phyloP scores from a whole-genome alignment of 2,888 invertebrate species.

The Corbicula japonica region DNA sequence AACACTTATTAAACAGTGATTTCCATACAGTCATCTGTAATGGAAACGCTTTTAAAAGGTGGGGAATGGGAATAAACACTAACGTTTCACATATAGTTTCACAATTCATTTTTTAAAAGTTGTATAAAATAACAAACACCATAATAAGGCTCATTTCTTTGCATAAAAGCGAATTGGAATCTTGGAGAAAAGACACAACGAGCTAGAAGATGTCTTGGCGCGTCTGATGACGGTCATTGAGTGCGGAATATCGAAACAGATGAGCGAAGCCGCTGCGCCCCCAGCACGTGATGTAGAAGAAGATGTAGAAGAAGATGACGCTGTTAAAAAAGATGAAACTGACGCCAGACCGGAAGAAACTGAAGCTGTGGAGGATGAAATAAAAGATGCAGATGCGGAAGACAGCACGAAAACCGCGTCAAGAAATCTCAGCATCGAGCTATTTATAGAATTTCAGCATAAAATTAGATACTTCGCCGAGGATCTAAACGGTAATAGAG shows the following conservation, averaged over 20 bases:
- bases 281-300: neutral
- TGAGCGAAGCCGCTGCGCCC: no score
- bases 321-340: slow-evolving; percentile 4
- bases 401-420: slow-evolving; percentile 9
- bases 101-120: no score
- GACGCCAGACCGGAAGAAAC: neutral
- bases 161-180: slow-evolving; percentile 58
- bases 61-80: no score
- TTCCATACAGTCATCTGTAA: no score
- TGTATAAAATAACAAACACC: no score
- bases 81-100: no score
- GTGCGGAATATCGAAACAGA: no score
- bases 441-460: slow-evolving; percentile 62
- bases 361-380: neutral
- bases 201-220: slow-evolving; percentile 59
- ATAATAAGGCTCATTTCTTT: no score
- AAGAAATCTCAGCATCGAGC: slow-evolving; percentile 38
- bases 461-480: slow-evolving; percentile 59
- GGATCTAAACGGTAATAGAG: slow-evolving; percentile 59
- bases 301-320: neutral
- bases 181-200: slow-evolving; percentile 58
- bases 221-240: slow-evolving; percentile 53
- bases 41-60: no score
- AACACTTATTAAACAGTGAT: no score
- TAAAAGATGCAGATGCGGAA: neutral